Evolutionary conservation across 2,888 invertebrate genomes (phyloP).

Genomic region (Meganola albula): DNA sequence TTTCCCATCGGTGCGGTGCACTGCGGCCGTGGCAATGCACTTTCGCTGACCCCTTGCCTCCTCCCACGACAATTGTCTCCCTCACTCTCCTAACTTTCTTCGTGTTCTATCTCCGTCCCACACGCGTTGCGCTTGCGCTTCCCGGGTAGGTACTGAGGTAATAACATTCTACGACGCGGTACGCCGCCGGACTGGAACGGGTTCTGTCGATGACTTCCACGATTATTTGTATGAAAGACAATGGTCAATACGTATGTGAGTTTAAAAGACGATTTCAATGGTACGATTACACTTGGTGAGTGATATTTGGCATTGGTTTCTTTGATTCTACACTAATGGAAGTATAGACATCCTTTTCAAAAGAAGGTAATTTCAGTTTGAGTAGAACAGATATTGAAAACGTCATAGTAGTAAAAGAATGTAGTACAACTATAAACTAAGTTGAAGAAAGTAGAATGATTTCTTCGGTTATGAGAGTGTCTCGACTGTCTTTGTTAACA

Average conservation of each 20-base stretch:
- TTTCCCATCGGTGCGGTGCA: constrained; percentile 70
- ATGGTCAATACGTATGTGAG: constrained; percentile 54
- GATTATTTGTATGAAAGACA: constrained; percentile 71
- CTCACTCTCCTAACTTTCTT: constrained; percentile 55
- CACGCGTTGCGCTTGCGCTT: constrained; percentile 68
- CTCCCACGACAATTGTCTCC: constrained; percentile 63
- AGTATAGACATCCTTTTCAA: too few species aligned
- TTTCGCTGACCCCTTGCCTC: constrained; percentile 75
- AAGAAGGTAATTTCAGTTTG: too few species aligned
- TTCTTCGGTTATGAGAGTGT: constrained; percentile 48
- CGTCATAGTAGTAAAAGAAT: too few species aligned
- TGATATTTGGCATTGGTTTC: too few species aligned
- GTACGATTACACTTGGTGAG: too few species aligned
- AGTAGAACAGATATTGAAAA: too few species aligned
- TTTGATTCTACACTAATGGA: too few species aligned
- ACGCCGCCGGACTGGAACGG: constrained; percentile 73
- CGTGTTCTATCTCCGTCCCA: constrained; percentile 47
- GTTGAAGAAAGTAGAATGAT: constrained; percentile 52
- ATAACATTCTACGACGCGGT: constrained; percentile 76
- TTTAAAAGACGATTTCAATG: constrained; percentile 33
- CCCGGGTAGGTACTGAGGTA: constrained; percentile 61
- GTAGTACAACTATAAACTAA: too few species aligned
- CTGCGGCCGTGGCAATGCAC: constrained; percentile 74
- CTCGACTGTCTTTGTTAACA: constrained; percentile 51
- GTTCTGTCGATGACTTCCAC: constrained; percentile 72